Base-by-base conservation (phyloP, 2,113 vertebrate species). In the Lanius ludovicianus region DNA sequence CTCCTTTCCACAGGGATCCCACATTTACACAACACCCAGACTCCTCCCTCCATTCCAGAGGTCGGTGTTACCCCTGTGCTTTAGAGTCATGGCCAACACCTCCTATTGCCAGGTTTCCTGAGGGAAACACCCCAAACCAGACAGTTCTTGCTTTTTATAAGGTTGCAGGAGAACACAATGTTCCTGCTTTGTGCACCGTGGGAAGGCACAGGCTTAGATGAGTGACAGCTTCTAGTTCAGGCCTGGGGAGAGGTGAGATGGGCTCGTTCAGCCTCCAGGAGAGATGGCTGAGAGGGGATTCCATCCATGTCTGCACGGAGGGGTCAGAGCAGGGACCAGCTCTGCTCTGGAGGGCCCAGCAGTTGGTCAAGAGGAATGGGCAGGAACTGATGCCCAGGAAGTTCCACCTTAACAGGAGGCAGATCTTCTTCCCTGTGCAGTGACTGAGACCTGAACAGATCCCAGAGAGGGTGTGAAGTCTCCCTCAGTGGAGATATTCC, bases 281-380 rank as follows among this genome's bases (percentile, higher is more conserved):
- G 69, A n/a, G 20, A 12, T 7, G 23, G 23, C 15, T 46, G 60
- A 46, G 53, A 39, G 46, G 6, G 14, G 19, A 74, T 23, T 30
- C 19, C 41, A 75, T 15, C 13, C 11, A 3, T 28, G 59, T 9
- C 33, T 74, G n/a, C 46, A 62, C 28, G 52, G 19, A 74, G 13
- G 37, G 35, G 15, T 33, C 39, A 52, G 60, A 46, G 53, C 19
- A 24, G 35, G 47, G 31, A 17, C 14, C 24, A 47, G 14, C 24
- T 62, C 24, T 16, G 62, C 46, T 68, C 53, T 2, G 4, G 10
- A 17, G n/a, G 4, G 16, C n/a, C 30, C n/a, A 47, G 30, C 5
- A 60, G 8, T 0, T 3, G 27, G 5, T 10, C 33, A 44, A 6
- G 23, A 75, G 33, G 60, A 33, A 21, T 0, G 1, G 30, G 24